Evolutionary conservation across 2,113 vertebrate species (phyloP), one percentile per base, ranked within the genome.

Genomic region (Phrynosoma platyrhinos): DNA sequence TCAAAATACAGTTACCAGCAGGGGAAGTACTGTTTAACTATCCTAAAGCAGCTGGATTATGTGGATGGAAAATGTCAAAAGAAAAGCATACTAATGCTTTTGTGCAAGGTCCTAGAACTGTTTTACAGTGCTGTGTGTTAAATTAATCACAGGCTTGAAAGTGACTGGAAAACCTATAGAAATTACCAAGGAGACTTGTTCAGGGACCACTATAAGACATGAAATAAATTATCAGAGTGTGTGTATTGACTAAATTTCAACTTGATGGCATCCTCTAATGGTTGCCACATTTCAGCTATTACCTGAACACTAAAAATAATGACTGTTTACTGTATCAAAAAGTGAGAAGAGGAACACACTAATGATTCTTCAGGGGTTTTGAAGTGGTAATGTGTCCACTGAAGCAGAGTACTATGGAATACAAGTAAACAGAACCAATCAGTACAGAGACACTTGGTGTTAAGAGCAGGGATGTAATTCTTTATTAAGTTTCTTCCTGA

Each of bases 21-120:
- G 89, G 89, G n/a, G 84, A 87, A 86, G 84, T 87, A 86, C 84
- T 87, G 84, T 90, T 90, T 90, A 83, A 90, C 89, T 90, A 83
- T 86, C 89, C 52, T 78, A 90, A 86, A 82, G 79, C 84, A 86
- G 84, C 84, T 87, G 80, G 84, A 90, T 86, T 83, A 86, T 83
- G 84, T 83, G 81, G 89, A 86, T 90, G 79, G 79, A 87, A 90
- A 90, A 90, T 90, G 89, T 86, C 89, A 90, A 86, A 79, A 86
- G 84, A 90, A 86, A 90, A 83, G 78, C 84, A 87, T 79, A 79
- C 80, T 82, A 79, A 79, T 72, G 80, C 75, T 62, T 86, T 90
- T 86, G 79, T 90, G 66, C 66, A 36, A 83, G 72, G 72, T 47
- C 85, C 88, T 90, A 82, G 58, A 83, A 82, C 82, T 86, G 72